These are phyloP conservation scores for Hystrix cristata DNA, from an alignment of 2,113 vertebrate species.

Conservation along the genomic window DNA sequence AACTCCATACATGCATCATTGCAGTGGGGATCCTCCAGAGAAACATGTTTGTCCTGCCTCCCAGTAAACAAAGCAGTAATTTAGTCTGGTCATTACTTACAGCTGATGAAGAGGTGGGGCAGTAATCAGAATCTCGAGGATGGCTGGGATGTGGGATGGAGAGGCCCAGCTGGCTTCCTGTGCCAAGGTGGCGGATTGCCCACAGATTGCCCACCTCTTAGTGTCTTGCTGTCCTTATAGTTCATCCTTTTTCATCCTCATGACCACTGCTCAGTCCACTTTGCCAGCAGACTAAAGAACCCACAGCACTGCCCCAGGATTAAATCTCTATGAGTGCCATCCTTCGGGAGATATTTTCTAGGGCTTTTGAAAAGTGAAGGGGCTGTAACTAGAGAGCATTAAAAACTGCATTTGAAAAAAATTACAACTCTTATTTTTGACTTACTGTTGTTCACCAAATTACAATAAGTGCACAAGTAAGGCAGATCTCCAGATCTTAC, in stretches of 20 bases:
- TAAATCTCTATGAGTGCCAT: not conserved
- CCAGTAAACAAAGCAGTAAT: not conserved
- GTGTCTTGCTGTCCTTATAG: not conserved
- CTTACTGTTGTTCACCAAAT: not conserved
- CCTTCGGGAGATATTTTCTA: not conserved
- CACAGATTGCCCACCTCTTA: not conserved
- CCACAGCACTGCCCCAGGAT: not conserved
- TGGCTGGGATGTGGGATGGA: not conserved
- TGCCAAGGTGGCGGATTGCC: fast-evolving
- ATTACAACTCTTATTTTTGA: constrained; percentile 17
- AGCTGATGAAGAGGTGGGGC: not conserved
- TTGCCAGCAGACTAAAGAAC: not conserved
- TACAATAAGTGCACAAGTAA: not conserved
- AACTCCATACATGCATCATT: not conserved
- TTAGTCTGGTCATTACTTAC: not conserved
- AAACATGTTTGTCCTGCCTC: not conserved
- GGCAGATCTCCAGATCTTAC: not conserved
- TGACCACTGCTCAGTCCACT: not conserved
- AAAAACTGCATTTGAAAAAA: constrained; percentile 8
- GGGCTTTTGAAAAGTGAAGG: constrained; percentile 28
- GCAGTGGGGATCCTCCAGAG: not conserved
- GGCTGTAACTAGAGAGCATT: not conserved
- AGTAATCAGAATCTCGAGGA: not conserved
- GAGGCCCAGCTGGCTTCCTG: not conserved
- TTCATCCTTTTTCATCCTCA: not conserved